Evolutionary conservation across 2,888 invertebrate species (phyloP).

Genomic region (Mythimna impura): DNA sequence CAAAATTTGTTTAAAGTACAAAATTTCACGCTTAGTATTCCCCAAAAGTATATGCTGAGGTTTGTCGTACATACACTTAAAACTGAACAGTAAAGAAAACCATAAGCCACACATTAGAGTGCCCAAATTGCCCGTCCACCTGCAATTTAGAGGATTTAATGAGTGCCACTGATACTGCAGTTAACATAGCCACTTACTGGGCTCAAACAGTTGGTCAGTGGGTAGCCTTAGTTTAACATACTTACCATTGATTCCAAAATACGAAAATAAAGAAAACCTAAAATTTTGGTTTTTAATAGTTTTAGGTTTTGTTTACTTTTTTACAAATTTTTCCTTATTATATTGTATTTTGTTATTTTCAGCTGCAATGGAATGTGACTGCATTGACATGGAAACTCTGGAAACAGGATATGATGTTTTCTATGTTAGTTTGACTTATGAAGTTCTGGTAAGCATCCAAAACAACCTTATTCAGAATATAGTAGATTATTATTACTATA

Average conservation of each 20-base stretch:
- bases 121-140: too few species aligned
- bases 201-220: too few species aligned
- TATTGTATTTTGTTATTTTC: conserved; percentile 53
- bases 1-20: neutral
- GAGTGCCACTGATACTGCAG: too few species aligned
- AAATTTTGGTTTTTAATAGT: too few species aligned
- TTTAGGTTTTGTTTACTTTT: neutral
- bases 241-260: too few species aligned
- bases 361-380: conserved; percentile 86
- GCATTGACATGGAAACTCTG: conserved; percentile 79
- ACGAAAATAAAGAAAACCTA: too few species aligned
- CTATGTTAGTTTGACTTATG: conserved; percentile 80
- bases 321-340: neutral
- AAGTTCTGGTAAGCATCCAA: conserved; percentile 79
- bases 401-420: conserved; percentile 87
- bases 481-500: too few species aligned
- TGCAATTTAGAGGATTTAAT: too few species aligned
- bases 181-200: too few species aligned
- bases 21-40: neutral
- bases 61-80: neutral
- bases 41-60: neutral
- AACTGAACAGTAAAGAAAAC: neutral
- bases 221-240: too few species aligned
- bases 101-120: too few species aligned
- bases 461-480: neutral